phyloP scores from a whole-genome alignment of 2,113 vertebrate species.

The Lota lota region DNA sequence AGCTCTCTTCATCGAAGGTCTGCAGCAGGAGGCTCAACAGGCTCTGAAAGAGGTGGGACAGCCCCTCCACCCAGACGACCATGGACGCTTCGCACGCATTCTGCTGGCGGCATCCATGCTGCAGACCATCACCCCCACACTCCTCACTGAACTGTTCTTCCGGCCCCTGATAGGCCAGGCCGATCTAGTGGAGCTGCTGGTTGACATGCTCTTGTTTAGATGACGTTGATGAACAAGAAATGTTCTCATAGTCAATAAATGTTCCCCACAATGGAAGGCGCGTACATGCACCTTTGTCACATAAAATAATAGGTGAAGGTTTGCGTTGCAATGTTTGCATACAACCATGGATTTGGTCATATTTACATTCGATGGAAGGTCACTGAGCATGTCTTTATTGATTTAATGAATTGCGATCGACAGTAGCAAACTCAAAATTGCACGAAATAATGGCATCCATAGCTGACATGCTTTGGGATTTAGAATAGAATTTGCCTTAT shows the following conservation, averaged over 20 bases:
- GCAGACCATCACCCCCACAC: conserved; percentile 76
- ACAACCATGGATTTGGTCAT: conserved; percentile 16
- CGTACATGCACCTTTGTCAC: background rate
- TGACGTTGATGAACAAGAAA: conserved; percentile 20
- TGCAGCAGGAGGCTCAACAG: conserved; percentile 85
- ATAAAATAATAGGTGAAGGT: background rate
- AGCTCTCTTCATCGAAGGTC: conserved; percentile 72
- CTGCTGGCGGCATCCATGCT: conserved; percentile 78
- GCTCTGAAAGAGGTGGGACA: conserved; percentile 81
- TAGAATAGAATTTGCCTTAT: conserved; percentile 5
- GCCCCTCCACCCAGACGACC: conserved; percentile 71
- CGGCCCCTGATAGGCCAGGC: conserved; percentile 81
- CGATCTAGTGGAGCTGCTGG: conserved; percentile 79
- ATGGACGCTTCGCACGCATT: conserved; percentile 76
- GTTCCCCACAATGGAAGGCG: no score
- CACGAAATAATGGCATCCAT: conserved; percentile 1
- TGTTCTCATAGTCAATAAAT: no score
- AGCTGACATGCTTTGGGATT: conserved; percentile 6
- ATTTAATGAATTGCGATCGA: conserved; percentile 1
- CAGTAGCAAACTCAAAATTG: conserved; percentile 13
- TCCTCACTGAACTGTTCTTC: conserved; percentile 88
- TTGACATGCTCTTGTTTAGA: conserved; percentile 80
- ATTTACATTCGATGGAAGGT: conserved; percentile 33
- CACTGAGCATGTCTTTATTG: conserved; percentile 16
- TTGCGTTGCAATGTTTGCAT: conserved; percentile 10